These are phyloP conservation scores for Melanchra persicariae DNA, from an alignment of 2,888 invertebrate genomes.

Conservation along the genomic window DNA sequence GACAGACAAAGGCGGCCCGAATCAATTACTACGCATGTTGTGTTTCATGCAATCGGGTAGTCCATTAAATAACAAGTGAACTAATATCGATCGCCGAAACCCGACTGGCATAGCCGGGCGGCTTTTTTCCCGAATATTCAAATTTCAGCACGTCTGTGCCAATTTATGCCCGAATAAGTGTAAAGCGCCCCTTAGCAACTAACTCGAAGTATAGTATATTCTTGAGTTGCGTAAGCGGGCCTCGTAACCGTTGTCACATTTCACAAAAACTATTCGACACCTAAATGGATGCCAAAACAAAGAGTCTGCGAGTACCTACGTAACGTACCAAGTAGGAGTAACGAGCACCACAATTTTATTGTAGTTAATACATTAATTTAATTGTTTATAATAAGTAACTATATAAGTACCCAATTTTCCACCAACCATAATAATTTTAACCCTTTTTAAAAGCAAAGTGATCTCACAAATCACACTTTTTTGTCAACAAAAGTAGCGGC, in stretches of 20 bases:
- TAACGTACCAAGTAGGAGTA: too few species aligned
- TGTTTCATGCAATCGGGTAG: too few species aligned
- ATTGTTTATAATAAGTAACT: background rate
- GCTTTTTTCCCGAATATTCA: too few species aligned
- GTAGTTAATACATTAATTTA: background rate
- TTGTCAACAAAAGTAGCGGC: background rate
- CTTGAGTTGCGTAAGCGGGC: background rate
- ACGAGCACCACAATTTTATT: background rate
- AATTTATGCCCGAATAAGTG: too few species aligned
- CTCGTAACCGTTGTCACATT: background rate
- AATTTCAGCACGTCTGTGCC: too few species aligned
- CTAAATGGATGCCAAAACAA: background rate
- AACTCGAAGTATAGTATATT: background rate
- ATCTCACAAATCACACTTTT: background rate
- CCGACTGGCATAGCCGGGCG: too few species aligned
- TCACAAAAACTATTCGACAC: background rate
- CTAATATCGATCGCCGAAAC: too few species aligned
- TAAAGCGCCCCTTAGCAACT: too few species aligned
- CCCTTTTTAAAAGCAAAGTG: background rate
- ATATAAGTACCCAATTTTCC: slow-evolving; percentile 6
- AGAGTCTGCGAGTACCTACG: too few species aligned
- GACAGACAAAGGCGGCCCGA: too few species aligned
- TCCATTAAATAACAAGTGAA: too few species aligned
- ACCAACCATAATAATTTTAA: background rate
- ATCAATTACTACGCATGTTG: too few species aligned